A percentile compares a stretch with the other conserved stretches of the same genome.
These are phyloP conservation scores for Osmoderma eremita DNA, from an alignment of 2,888 invertebrate species.

Conservation along the genomic window DNA sequence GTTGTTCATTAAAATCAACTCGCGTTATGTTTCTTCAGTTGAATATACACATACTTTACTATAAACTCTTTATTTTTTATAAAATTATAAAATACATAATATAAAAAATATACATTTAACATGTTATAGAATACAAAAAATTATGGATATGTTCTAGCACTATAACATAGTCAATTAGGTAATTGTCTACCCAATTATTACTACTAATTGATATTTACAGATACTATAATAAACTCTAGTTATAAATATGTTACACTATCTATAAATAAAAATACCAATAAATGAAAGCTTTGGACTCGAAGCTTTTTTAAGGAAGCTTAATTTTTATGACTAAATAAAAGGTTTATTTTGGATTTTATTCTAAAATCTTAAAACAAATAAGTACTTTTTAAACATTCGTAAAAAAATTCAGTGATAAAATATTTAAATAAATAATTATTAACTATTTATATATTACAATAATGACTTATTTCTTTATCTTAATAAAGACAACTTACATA, in stretches of 20 bases:
- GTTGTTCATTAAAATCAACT: no score
- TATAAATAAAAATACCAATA: no score
- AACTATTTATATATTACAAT: no score
- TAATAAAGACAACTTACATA: no score
- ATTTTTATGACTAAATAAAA: conserved; percentile 1
- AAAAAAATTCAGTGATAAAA: neutral
- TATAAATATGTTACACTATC: conserved; percentile 8
- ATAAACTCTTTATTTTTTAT: conserved; percentile 29
- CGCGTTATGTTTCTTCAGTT: no score
- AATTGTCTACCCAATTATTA: neutral
- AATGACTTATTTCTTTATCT: no score
- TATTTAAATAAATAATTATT: conserved; percentile 1
- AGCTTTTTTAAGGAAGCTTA: neutral
- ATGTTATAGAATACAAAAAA: neutral
- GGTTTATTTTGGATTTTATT: neutral
- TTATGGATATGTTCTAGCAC: no score
- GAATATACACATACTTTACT: no score
- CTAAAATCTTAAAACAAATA: conserved; percentile 5
- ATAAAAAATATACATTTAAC: conserved; percentile 24
- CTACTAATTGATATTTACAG: conserved; percentile 19
- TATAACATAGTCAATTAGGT: no score
- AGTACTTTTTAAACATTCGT: conserved; percentile 1
- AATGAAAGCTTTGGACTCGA: conserved; percentile 21
- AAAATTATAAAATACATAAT: conserved; percentile 27
- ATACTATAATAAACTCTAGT: conserved; percentile 20